Conservation (phyloP, 2,888 invertebrate genomes). For the Cephus sareptanus region DNA sequence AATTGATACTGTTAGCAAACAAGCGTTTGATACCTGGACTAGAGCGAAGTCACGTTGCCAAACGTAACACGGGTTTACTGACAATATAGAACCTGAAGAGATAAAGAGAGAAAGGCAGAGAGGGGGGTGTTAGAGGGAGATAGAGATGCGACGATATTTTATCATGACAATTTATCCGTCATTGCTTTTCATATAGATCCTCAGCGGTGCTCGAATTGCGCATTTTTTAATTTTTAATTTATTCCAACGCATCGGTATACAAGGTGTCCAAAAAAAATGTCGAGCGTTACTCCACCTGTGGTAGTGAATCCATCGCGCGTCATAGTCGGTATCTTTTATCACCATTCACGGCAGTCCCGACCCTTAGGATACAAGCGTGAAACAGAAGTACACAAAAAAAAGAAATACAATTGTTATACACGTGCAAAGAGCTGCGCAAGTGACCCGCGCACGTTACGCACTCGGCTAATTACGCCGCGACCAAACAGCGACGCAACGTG, state of each 20-base stretch:
- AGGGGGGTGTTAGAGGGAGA: too few species aligned
- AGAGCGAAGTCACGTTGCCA: constrained; percentile 13
- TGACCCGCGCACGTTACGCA: neutral
- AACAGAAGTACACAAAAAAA: neutral
- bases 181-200: neutral
- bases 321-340: neutral
- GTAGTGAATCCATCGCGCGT: neutral
- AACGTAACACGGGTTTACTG: too few species aligned
- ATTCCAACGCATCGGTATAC: neutral
- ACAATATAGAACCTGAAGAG: too few species aligned
- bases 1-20: constrained; percentile 60
- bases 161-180: too few species aligned
- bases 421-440: neutral
- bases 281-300: neutral
- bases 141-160: too few species aligned
- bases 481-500: neutral
- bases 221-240: neutral
- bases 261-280: neutral
- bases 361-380: neutral
- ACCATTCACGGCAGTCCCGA: neutral
- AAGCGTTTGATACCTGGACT: constrained; percentile 42
- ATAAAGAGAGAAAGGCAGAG: too few species aligned
- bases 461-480: neutral
- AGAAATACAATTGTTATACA: neutral
- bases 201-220: neutral